Base-by-base conservation (phyloP, 2,113 vertebrate species). In the Corythornis madagascariensis region DNA sequence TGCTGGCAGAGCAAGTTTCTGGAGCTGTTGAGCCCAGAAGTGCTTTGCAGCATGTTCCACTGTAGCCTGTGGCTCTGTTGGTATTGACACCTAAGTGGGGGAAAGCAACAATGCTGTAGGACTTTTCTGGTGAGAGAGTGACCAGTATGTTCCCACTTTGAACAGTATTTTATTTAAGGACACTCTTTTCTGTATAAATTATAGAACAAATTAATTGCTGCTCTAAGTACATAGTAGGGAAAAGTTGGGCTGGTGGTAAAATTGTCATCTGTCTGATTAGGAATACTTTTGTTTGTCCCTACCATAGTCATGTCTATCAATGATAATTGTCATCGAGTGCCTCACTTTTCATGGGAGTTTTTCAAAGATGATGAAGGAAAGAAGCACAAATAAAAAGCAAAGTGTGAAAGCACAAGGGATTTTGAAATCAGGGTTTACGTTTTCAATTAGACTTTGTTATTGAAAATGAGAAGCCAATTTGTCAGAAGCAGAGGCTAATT, bases 401-500 rank as follows among this genome's bases (percentile, higher is more conserved):
- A 80, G 78, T 83, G 81, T 71, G 69, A 92, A 92, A 91, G 83
- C 74, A 74, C n/a, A 83, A 69, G 57, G 29, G 50, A 52, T 55
- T 92, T 91, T 92, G 43, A 89, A 83, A 78, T 40, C 17, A 1
- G 42, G 45, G 57, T 89, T 94, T 93, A 92, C 16, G 4, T 88
- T 95, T 95, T 84, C 90, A 95, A 83, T 95, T 96, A 95, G 78
- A 91, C 67, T 91, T 80, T 78, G 43, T 79, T 95, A 77, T 65
- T 94, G 89, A 86, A 90, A 95, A 94, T 64, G 86, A 94, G 90
- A 83, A 89, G 42, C 42, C 75, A 95, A 67, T 92, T 94, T 95
- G 93, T 92, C 89, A 94, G 67, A 96, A 78, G 88, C 43, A 60
- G 91, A 73, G 83, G 59, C 90, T 95, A 93, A 97, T 97, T 97